phyloP scores from a whole-genome alignment of 64 coral and sea anemone species.

The Montipora cactus region DNA sequence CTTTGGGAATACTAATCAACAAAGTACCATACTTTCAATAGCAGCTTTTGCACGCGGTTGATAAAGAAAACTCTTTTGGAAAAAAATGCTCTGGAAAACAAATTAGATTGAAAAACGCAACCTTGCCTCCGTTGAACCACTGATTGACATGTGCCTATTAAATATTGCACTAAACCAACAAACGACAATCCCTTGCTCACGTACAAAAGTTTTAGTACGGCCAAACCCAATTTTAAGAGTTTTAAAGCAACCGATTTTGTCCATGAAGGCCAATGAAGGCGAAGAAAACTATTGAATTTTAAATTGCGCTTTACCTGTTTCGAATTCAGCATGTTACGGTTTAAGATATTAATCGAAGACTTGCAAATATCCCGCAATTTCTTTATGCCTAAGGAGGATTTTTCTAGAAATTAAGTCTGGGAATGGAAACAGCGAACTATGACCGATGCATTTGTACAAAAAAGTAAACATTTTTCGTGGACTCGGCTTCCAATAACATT shows the following conservation, averaged over 20 bases:
- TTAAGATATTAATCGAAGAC: not conserved
- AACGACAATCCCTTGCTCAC: conserved; percentile 15
- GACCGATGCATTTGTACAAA: not conserved
- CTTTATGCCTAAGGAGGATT: not conserved
- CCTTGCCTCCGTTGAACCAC: not conserved
- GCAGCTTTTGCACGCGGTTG: conserved; percentile 8
- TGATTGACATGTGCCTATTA: conserved; percentile 49
- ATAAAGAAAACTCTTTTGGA: not conserved
- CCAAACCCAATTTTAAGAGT: not conserved
- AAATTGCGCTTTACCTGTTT: not conserved
- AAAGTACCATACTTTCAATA: conserved; percentile 21
- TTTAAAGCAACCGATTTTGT: not conserved
- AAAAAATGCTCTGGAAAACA: conserved; percentile 15
- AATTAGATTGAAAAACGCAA: conserved; percentile 1
- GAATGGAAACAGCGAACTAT: not conserved
- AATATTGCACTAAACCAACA: conserved; percentile 17
- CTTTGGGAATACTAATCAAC: conserved; percentile 34
- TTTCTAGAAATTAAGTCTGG: not conserved
- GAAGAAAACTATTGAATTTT: not conserved
- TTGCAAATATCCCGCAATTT: not conserved
- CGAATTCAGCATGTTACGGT: not conserved
- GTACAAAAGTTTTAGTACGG: not conserved
- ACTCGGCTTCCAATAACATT: not conserved
- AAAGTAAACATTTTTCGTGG: not conserved
- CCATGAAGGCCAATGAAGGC: not conserved